These are phyloP conservation scores for Chamaetylas fuelleborni DNA, from an alignment of 2,113 vertebrate genomes.

Conservation along the genomic window DNA sequence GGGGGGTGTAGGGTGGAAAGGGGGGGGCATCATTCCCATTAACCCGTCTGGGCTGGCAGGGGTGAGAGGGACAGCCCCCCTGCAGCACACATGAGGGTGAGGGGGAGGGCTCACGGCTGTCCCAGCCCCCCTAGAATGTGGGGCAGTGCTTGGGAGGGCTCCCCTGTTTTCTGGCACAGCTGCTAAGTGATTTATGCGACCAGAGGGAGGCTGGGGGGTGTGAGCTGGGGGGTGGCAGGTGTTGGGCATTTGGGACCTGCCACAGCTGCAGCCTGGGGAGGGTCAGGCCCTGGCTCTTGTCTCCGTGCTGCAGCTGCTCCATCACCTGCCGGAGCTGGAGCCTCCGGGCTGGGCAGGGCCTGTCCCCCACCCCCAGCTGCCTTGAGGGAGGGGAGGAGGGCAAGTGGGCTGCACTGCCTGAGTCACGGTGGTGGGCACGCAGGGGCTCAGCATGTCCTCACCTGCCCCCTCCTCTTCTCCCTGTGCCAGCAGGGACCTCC, in stretches of 20 bases:
- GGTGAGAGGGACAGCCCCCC: not conserved
- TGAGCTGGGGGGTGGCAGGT: not conserved
- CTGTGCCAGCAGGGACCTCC: not conserved
- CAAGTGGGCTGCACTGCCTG: not conserved
- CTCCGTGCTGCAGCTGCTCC: not conserved
- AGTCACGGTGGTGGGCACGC: not conserved
- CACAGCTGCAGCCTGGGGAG: not conserved
- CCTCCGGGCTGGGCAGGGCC: not conserved
- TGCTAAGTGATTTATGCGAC: not conserved
- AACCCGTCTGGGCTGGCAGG: not conserved
- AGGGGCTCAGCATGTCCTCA: not conserved
- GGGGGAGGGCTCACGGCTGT: not conserved
- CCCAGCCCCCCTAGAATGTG: too few relatives aligned
- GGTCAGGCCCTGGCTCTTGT: not conserved
- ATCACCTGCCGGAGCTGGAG: not conserved
- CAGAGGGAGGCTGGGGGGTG: accelerated
- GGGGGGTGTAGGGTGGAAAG: not conserved
- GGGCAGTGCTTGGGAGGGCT: not conserved
- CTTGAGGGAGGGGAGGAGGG: accelerated
- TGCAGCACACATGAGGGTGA: accelerated
- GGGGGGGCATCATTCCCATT: not conserved
- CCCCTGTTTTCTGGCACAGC: not conserved
- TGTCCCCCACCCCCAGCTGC: not conserved
- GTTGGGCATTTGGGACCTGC: not conserved
- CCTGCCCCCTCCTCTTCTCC: not conserved